Base-by-base conservation (phyloP, 2,797 vertebrate genomes). In the Muscicapa comitata region DNA sequence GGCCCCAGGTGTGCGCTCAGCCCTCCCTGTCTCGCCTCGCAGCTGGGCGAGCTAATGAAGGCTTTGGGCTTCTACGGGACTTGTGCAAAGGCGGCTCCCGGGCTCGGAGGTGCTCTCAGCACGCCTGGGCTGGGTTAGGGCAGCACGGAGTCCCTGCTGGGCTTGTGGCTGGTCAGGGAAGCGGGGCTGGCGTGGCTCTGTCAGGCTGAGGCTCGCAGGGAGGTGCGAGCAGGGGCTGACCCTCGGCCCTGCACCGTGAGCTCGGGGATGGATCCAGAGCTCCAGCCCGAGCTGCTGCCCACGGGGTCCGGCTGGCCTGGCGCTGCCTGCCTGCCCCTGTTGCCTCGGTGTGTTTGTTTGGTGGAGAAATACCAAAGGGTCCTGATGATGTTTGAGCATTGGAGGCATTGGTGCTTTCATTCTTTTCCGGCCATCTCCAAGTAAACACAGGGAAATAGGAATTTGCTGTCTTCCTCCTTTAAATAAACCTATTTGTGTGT, bases 351-450 rank as follows among this genome's bases (percentile, higher is more conserved):
- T 1, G 13, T 87, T 88, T 86, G 78, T 90, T 91, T 91, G 92
- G 33, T 54, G 75, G 72, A 88, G 76, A 80, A 94, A 94, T 82
- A 53, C 77, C 77, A 47, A 33, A 40, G 59, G 70, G 66, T 75
- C 51, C 33, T 28, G 58, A 70, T 53, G 81, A 73, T 88, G 84
- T 68, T 59, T 19, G 61, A 38, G 65, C 5, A 5, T 11, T 85
- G 25, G 68, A 91, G 54, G 61, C 84, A 23, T 29, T 20, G 75
- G 78, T 88, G 94, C 93, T 92, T 95, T 94, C 92, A 93, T 96
- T 96, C 96, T 93, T 92, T 94, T 85, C 92, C 29, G 29, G 95
- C 92, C 95, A 90, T 96, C 91, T 96, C 94, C 95, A 96, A 96
- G 94, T 96, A 96, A 96, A 96, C 93, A 96, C 40, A 77, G 92